Evolutionary conservation across 2,888 invertebrate species (phyloP).

Genomic region (Hymenopus coronatus): DNA sequence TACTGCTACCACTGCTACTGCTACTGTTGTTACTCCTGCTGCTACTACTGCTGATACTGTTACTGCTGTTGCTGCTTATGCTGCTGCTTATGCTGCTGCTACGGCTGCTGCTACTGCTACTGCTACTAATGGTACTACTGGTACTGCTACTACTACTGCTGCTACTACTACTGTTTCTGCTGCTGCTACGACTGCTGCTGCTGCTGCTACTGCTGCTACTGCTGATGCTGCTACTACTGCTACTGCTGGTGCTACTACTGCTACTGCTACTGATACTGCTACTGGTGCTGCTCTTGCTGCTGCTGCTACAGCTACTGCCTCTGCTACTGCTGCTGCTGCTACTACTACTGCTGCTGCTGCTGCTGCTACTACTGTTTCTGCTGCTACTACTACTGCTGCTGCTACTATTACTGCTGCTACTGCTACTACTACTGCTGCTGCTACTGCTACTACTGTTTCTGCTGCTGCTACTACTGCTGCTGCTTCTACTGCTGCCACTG

Average conservation of each 20-base stretch:
- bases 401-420: conserved; percentile 29
- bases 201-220: not conserved
- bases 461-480: too few relatives aligned
- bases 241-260: not conserved
- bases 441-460: too few relatives aligned
- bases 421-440: too few relatives aligned
- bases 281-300: not conserved
- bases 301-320: not conserved
- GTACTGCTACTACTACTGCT: not conserved
- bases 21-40: not conserved
- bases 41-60: not conserved
- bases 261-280: not conserved
- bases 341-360: too few relatives aligned
- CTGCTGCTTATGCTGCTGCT: not conserved
- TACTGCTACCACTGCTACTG: not conserved
- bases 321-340: conserved; percentile 10
- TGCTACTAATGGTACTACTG: not conserved
- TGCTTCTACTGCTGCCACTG: too few relatives aligned
- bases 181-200: not conserved
- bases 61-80: not conserved
- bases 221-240: not conserved
- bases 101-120: not conserved
- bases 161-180: not conserved
- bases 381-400: conserved; percentile 31
- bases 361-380: not conserved